Evolutionary conservation across 1,140 invertebrate genomes (phyloP), one percentile per base, ranked within the genome.

Genomic region (Meteorus sp.): DNA sequence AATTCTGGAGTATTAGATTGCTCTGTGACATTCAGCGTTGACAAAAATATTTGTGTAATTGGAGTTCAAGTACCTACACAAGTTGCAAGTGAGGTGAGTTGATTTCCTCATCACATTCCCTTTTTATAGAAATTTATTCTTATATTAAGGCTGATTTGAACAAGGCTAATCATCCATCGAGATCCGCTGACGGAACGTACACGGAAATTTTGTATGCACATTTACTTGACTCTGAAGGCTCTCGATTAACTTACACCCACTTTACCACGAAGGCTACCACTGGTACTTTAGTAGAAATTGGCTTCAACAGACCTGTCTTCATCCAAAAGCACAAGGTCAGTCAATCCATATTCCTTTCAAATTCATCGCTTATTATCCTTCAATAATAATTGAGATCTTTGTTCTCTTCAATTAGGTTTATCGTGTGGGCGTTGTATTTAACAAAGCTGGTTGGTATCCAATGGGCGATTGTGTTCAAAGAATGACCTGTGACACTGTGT

Each of bases 191-290:
- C 48, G 58, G 58, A 31, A 54, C 78, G 63, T 92, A 92, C 74
- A 85, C 86, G 0, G 90, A 92, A 79, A 83, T 91, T 52, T 81
- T 92, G 25, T 91, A 91, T 69, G 89, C 89, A 8, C 88, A 91
- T 78, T 79, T 92, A 25, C 79, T 90, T 59, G 89, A 92, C 76
- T 85, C 85, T 22, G 88, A 89, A 70, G 88, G 88, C 6, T 86
- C 85, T 31, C 77, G 89, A 2, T 82, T 92, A 55, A 90, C 89
- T 1, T 91, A 91, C 71, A 91, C 89, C 6, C 89, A 92, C 74
- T 91, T 88, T 69, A 89, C 89, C 33, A 87, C 85, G 56, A 85
- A 88, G 61, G 89, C 72, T 20, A 68, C 63, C 45, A 75, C 85
- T 68, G 81, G 85, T 29, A 85, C 85, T 29, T 77, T 90, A 58